Percentiles rank a stretch among this genome's conserved stretches.
Evolutionary conservation across 2,888 invertebrate species (phyloP).

Genomic region (Pemphredon lugubris): DNA sequence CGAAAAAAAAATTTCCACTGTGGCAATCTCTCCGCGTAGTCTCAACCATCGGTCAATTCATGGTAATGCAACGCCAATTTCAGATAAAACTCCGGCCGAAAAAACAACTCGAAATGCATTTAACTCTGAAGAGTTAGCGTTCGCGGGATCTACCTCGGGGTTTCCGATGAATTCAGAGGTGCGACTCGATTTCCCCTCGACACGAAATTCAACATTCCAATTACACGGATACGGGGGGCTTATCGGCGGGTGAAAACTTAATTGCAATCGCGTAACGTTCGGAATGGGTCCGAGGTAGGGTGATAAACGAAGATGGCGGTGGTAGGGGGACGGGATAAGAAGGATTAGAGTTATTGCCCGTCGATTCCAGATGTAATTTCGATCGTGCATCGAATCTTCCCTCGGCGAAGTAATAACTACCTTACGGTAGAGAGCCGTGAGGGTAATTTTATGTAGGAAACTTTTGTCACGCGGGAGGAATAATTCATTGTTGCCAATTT

Average conservation of each 20-base stretch:
- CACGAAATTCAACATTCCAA: slow-evolving; percentile 60
- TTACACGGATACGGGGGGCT: slow-evolving; percentile 52
- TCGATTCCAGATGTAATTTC: slow-evolving; percentile 39
- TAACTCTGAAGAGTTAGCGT: too few relatives aligned
- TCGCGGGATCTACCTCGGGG: not conserved
- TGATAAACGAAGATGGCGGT: not conserved
- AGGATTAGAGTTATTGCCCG: slow-evolving; percentile 45
- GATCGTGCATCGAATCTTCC: slow-evolving; percentile 12
- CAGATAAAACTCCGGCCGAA: too few relatives aligned
- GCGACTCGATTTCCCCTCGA: not conserved
- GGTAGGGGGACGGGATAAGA: not conserved
- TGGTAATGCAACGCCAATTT: too few relatives aligned
- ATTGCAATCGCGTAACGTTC: slow-evolving; percentile 55
- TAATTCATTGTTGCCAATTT: not conserved
- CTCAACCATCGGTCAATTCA: too few relatives aligned
- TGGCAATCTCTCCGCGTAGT: too few relatives aligned
- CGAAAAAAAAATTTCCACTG: too few relatives aligned
- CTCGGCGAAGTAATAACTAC: slow-evolving; percentile 30
- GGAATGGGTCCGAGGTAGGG: slow-evolving; percentile 15
- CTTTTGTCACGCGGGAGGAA: not conserved
- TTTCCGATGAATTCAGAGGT: slow-evolving; percentile 3
- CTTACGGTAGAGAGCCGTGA: not conserved
- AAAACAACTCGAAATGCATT: too few relatives aligned
- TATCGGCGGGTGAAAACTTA: slow-evolving; percentile 56
- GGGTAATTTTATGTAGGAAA: slow-evolving; percentile 11